Evolutionary conservation across 2,797 vertebrate species (phyloP).

Genomic region (Sebastolobus alascanus): DNA sequence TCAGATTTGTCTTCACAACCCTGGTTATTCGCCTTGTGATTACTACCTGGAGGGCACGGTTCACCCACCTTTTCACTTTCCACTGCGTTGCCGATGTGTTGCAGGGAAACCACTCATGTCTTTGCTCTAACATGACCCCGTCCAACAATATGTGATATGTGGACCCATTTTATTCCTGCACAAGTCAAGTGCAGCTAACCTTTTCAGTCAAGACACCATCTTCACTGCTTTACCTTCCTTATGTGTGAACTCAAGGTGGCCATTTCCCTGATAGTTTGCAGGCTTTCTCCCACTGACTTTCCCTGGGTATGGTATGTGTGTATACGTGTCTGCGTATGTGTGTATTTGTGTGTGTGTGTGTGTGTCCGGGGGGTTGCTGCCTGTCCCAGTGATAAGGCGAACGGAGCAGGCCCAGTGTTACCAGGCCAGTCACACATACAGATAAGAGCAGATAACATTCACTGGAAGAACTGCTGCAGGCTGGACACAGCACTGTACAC

Average conservation of each 20-base stretch:
- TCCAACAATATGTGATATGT: slow-evolving; percentile 19
- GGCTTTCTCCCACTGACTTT: slow-evolving; percentile 8
- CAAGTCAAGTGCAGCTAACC: slow-evolving; percentile 18
- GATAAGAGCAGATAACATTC: slow-evolving; percentile 87
- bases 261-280: slow-evolving; percentile 35
- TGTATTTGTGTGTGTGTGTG: slow-evolving; percentile 22
- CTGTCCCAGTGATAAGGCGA: slow-evolving; percentile 70
- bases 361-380: slow-evolving; percentile 49
- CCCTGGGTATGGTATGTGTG: slow-evolving; percentile 23
- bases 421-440: slow-evolving; percentile 81
- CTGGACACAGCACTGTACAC: slow-evolving; percentile 42
- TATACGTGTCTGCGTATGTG: slow-evolving; percentile 32
- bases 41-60: neutral
- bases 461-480: slow-evolving; percentile 77
- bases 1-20: neutral
- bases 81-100: neutral
- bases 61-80: neutral
- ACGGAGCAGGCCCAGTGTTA: slow-evolving; percentile 78
- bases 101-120: neutral
- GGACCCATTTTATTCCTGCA: neutral
- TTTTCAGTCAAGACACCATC: slow-evolving; percentile 28
- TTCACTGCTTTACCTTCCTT: slow-evolving; percentile 11
- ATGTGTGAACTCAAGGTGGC: slow-evolving; percentile 16
- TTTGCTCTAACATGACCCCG: neutral
- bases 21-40: neutral